Conservation (phyloP, 2,113 vertebrate species). For the Ranitomeya imitator region DNA sequence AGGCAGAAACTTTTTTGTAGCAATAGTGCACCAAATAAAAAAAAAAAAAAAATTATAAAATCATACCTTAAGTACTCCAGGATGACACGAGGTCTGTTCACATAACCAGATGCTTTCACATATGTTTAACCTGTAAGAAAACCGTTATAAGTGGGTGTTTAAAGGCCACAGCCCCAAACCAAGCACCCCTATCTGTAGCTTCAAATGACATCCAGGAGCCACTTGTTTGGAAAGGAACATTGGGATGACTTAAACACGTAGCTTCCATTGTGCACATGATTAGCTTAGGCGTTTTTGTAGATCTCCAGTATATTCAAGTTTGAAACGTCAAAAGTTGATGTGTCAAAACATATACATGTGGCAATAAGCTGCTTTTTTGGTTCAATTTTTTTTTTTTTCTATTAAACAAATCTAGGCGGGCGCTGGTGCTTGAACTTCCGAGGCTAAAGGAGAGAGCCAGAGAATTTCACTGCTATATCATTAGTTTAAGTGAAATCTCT, state of each 20-base stretch:
- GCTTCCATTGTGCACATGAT: conserved; percentile 77
- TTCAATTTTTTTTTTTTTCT: conserved; percentile 37
- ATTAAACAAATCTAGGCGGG: conserved; percentile 58
- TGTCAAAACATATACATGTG: conserved; percentile 63
- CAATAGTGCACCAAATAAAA: no score
- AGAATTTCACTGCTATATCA: conserved; percentile 20
- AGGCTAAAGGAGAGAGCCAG: conserved; percentile 28
- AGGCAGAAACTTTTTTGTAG: no score
- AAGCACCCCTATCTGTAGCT: neutral
- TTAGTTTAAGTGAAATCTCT: conserved; percentile 32
- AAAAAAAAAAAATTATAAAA: no score
- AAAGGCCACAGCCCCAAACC: neutral
- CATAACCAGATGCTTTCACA: neutral
- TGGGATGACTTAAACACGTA: conserved; percentile 77
- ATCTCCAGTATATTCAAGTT: conserved; percentile 79
- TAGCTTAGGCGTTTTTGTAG: conserved; percentile 67
- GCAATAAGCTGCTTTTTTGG: conserved; percentile 74
- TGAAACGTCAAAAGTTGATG: conserved; percentile 73
- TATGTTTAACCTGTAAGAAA: conserved; percentile 69
- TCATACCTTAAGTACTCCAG: neutral
- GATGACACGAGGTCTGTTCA: neutral
- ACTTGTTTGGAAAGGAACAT: conserved; percentile 56
- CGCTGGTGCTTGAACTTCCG: conserved; percentile 70
- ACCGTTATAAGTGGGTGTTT: neutral
- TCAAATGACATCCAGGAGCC: conserved; percentile 26